phyloP scores from a whole-genome alignment of 1,140 invertebrate species.

The Catajapyx aquilonaris region DNA sequence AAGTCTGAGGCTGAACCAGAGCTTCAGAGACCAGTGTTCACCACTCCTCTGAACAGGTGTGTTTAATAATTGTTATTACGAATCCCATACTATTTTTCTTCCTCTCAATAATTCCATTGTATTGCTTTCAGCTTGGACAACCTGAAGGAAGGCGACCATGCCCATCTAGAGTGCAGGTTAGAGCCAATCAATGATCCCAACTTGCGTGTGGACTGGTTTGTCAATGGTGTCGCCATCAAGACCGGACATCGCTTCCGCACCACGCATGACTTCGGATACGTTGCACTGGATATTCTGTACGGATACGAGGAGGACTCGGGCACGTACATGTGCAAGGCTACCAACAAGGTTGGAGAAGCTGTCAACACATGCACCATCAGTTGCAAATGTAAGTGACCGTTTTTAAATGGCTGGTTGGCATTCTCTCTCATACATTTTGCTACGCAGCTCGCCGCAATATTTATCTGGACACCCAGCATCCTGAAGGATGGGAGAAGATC shows the following conservation, averaged over 20 bases:
- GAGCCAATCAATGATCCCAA: slow-evolving; percentile 90
- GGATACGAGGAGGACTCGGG: slow-evolving; percentile 83
- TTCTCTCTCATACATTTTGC: slow-evolving; percentile 9
- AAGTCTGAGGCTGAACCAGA: slow-evolving; percentile 51
- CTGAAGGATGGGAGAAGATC: slow-evolving; percentile 79
- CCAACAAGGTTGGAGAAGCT: slow-evolving; percentile 74
- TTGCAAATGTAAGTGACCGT: slow-evolving; percentile 22
- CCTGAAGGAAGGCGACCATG: slow-evolving; percentile 72
- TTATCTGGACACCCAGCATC: slow-evolving; percentile 77
- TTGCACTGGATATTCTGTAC: slow-evolving; percentile 82
- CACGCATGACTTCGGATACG: slow-evolving; percentile 89
- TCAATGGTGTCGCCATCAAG: slow-evolving; percentile 52
- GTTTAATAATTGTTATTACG: slow-evolving; percentile 2
- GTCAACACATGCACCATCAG: slow-evolving; percentile 77
- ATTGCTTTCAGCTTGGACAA: slow-evolving; percentile 39
- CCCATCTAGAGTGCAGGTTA: slow-evolving; percentile 85
- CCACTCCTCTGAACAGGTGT: slow-evolving; percentile 53
- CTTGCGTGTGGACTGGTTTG: slow-evolving; percentile 88
- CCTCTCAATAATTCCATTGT: neutral
- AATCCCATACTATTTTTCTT: neutral
- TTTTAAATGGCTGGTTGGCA: neutral
- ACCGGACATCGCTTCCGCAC: slow-evolving; percentile 73
- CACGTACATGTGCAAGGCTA: slow-evolving; percentile 85
- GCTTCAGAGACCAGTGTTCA: slow-evolving; percentile 63
- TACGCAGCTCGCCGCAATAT: slow-evolving; percentile 54